Evolutionary conservation across 2,888 invertebrate species (phyloP), one percentile per base, ranked within the genome.

Genomic region (Drosophila algonquin): DNA sequence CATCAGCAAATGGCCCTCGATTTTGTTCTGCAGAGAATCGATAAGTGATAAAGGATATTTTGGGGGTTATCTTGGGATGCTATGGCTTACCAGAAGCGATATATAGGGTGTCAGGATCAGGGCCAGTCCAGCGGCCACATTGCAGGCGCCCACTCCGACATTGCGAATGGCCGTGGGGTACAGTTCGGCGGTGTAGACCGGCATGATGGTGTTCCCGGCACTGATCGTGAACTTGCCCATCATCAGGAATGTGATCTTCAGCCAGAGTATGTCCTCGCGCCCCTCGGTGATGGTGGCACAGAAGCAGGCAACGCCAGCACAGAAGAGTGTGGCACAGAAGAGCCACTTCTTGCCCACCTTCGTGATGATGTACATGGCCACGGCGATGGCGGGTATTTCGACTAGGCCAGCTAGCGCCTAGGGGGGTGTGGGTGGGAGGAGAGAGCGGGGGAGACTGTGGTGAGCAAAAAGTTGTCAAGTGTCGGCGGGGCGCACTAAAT

Each of bases 151-250:
- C 14, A 95, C 95, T 7, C 95, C 95, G 24, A 95, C 93, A 83
- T 95, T 95, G 61, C 95, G 93, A 76, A 95, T 94, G 67, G 94
- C 93, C 4, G 95, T 95, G 1, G 95, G 95, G 90, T 95, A 96
- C 46, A 95, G 91, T 84, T 96, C 95, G 3, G 95, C 95, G 1
- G 95, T 95, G 89, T 94, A 95, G 32, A 95, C 95, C 0, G 96
- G 96, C 93, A 96, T 93, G 82, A 96, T 95, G 88, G 95, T 96
- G 86, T 96, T 97, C 21, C 96, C 95, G 0, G 95, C 94, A 47
- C 96, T 95, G 59, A 96, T 95, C 30, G 95, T 94, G 84, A 96
- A 96, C 92, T 96, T 96, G 87, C 96, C 96, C 70, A 95, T 93
- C 95, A 96, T 96, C 51, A 96, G 93, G 78, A 96, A 94, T n/a